Evolutionary conservation across 2,888 invertebrate genomes (phyloP), one percentile per base, ranked within the genome.

Genomic region (Epicampocera succincta): DNA sequence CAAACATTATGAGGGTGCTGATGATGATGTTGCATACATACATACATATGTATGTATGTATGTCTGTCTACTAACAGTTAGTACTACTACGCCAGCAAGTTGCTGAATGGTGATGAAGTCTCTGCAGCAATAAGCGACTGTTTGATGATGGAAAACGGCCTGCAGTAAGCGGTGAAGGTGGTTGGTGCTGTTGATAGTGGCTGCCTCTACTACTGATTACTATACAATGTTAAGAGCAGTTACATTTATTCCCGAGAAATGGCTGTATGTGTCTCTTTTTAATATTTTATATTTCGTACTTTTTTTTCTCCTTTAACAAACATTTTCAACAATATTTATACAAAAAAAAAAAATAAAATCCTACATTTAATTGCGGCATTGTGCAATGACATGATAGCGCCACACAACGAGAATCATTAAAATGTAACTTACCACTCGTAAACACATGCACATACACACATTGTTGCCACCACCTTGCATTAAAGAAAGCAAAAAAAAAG

Each of bases 351-450:
- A 60, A 76, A 76, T 61, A 50, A 50, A 61, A 78, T 56, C 19
- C 9, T 71, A 74, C 71, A 82, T 75, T 82, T 82, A 82, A 82
- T 82, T 82, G 82, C 78, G 78, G 82, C 82, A 78, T 82, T 82
- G 82, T 82, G 82, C 82, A 78, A 66, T 82, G 82, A 82, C 78
- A 82, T 78, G 82, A 82, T 82, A 82, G 82, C 78, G 52, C 60
- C 71, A 78, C 71, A 82, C 71, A 75, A 75, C 82, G 78, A 78
- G 71, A 66, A 82, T 82, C 82, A 82, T 82, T 82, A 82, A 82
- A 82, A 82, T 82, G 74, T 74, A 71, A 71, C 74, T 78, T 66
- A 17, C 40, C 38, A 19, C 29, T 48, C 52, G 40, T 48, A 50
- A 29, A 68, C 40, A 25, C 42, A 42, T 3, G 9, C 19, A 71